These are phyloP conservation scores for Emberiza fucata DNA, from an alignment of 2,113 vertebrate species.

Conservation along the genomic window DNA sequence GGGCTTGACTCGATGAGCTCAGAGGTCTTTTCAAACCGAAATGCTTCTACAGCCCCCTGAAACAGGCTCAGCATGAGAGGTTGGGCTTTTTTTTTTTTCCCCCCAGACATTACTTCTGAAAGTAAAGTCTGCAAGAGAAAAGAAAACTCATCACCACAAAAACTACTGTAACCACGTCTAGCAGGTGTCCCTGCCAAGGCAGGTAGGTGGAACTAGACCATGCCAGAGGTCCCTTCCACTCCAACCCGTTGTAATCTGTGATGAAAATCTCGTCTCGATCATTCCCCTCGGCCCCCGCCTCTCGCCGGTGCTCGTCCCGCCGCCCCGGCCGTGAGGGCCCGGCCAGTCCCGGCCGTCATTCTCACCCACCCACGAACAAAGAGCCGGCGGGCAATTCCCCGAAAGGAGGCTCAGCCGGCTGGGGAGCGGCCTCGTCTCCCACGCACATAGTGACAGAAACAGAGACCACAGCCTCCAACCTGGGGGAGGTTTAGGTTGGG, in stretches of 20 bases:
- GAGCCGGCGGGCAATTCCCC: background rate
- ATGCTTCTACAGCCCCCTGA: background rate
- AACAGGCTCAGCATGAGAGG: background rate
- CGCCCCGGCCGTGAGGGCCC: background rate
- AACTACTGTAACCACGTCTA: background rate
- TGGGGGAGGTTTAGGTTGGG: background rate
- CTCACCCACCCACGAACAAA: background rate
- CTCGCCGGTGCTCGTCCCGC: background rate
- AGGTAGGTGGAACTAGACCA: background rate
- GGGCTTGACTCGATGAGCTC: background rate
- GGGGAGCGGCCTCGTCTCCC: background rate
- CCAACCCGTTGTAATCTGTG: rapidly evolving
- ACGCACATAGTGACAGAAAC: background rate
- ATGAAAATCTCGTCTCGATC: background rate
- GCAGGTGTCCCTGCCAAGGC: background rate
- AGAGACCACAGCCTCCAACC: background rate
- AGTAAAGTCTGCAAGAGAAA: no score
- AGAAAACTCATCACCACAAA: no score
- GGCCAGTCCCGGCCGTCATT: background rate
- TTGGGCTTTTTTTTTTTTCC: background rate
- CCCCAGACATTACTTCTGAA: rapidly evolving
- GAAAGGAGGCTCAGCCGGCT: background rate
- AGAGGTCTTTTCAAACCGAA: background rate
- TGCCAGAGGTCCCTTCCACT: background rate
- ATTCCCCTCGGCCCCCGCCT: background rate